These are phyloP conservation scores for Osmerus mordax DNA, from an alignment of 2,113 vertebrate species.

Conservation along the genomic window DNA sequence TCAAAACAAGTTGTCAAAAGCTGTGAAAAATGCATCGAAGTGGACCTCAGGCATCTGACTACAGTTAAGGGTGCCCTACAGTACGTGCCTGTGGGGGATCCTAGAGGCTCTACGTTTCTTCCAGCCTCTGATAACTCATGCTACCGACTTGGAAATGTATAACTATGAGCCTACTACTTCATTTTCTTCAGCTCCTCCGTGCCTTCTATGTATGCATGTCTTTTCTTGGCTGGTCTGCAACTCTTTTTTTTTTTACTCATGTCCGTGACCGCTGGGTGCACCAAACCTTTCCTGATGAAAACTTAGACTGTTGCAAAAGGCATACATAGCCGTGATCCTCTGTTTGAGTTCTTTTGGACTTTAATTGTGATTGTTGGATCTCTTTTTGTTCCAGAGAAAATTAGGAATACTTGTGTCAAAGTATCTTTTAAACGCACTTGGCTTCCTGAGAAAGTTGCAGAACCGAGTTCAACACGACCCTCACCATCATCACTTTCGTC, in stretches of 20 bases:
- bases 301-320: neutral
- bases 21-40: slow-evolving; percentile 40
- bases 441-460: neutral
- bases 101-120: neutral
- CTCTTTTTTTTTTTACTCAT: neutral
- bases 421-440: neutral
- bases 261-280: neutral
- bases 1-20: slow-evolving; percentile 29
- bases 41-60: slow-evolving; percentile 31
- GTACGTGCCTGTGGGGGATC: slow-evolving; percentile 14
- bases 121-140: slow-evolving; percentile 10
- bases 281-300: neutral
- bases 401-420: neutral
- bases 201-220: slow-evolving; percentile 17
- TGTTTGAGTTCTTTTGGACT: neutral
- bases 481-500: slow-evolving; percentile 4
- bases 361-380: neutral
- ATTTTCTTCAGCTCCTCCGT: slow-evolving; percentile 14
- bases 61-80: neutral
- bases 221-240: slow-evolving; percentile 4
- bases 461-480: neutral
- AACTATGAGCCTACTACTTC: neutral
- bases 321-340: neutral
- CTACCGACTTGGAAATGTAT: slow-evolving; percentile 17
- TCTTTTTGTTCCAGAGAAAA: neutral